A percentile compares a stretch with the other conserved stretches of the same genome.
Conservation (phyloP, 2,888 invertebrate species). For the Chrysomela aeneicollis region DNA sequence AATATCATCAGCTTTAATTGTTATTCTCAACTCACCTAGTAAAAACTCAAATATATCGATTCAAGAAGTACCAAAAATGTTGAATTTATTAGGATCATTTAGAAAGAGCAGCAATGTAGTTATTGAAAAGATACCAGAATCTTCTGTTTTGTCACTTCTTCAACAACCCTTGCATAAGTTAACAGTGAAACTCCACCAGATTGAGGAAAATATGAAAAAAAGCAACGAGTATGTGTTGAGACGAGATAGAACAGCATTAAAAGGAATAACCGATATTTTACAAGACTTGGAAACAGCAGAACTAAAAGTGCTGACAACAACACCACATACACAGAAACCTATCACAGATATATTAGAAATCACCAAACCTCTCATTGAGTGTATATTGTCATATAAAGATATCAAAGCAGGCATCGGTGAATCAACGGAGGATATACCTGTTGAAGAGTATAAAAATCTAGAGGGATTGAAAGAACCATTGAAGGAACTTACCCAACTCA, state of each 20-base stretch:
- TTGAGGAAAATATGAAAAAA: conserved; percentile 9
- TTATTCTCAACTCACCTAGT: neutral
- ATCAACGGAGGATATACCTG: conserved; percentile 5
- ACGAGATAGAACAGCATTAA: conserved; percentile 19
- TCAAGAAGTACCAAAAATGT: neutral
- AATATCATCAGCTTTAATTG: neutral
- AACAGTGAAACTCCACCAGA: neutral
- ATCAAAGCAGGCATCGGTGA: neutral
- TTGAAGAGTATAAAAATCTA: neutral
- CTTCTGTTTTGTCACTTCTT: neutral
- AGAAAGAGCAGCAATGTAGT: neutral
- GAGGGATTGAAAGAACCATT: neutral
- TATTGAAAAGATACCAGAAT: neutral
- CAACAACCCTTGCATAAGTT: neutral
- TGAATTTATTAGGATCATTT: neutral
- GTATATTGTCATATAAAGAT: neutral
- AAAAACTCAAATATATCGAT: neutral
- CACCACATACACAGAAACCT: neutral
- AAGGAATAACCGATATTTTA: neutral
- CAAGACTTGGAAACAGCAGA: conserved; percentile 2
- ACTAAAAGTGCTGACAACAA: neutral
- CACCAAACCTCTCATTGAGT: neutral
- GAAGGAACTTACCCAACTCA: too few relatives aligned
- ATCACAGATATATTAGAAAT: neutral
- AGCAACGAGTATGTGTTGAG: neutral